Percentiles rank a stretch among this genome's conserved stretches.
phyloP scores from a whole-genome alignment of 2,797 vertebrate species.

The Monodelphis domestica region DNA sequence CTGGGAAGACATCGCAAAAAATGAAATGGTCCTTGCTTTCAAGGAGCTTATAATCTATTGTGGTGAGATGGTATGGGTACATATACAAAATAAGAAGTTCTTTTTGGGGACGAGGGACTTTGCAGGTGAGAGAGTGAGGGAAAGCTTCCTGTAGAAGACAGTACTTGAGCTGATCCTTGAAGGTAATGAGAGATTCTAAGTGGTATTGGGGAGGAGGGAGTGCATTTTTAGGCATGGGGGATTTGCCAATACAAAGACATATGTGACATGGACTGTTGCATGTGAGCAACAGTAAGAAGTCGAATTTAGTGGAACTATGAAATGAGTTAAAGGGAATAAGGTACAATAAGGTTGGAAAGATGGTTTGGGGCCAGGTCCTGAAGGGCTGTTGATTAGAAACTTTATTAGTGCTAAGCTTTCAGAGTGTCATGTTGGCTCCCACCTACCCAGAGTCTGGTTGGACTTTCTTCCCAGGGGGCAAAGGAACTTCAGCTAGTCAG shows the following conservation, averaged over 20 bases:
- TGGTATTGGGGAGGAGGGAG: not conserved
- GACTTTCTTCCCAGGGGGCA: not conserved
- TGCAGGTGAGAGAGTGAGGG: not conserved
- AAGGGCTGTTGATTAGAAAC: not conserved
- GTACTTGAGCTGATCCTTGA: not conserved
- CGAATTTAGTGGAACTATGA: not conserved
- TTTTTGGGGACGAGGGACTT: not conserved
- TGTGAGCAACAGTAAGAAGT: not conserved
- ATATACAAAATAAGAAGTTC: not conserved
- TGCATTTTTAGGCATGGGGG: not conserved
- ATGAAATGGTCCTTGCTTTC: not conserved
- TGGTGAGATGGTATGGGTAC: not conserved
- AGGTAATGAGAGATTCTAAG: not conserved
- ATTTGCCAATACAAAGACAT: not conserved
- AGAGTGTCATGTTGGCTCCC: not conserved
- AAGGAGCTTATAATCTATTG: not conserved
- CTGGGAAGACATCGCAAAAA: not conserved
- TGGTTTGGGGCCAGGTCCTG: not conserved
- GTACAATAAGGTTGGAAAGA: not conserved
- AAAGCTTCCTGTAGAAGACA: not conserved
- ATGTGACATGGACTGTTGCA: not conserved
- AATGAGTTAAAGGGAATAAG: not conserved
- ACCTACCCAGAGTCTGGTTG: not conserved
- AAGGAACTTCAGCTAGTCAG: not conserved
- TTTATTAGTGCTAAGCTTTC: rapidly evolving